These are phyloP conservation scores for Agapornis canus DNA, from an alignment of 2,797 vertebrate species.

Conservation along the genomic window DNA sequence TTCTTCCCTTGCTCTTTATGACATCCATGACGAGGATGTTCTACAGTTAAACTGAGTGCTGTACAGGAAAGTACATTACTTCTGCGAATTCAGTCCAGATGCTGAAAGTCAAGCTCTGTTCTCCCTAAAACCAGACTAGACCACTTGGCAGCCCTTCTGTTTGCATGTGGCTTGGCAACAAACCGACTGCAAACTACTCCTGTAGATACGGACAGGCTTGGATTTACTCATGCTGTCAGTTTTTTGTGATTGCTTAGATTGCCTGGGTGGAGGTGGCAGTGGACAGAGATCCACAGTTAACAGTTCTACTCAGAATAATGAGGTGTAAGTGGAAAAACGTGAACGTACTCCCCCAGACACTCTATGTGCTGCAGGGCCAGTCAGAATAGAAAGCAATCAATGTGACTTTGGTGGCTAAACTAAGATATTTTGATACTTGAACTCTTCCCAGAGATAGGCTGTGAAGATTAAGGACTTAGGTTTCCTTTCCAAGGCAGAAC, in stretches of 20 bases:
- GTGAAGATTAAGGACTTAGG: background rate
- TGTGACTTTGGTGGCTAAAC: background rate
- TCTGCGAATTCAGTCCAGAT: background rate
- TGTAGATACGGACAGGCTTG: background rate
- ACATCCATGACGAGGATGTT: background rate
- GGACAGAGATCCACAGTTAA: background rate
- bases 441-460: background rate
- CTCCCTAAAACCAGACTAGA: background rate
- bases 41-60: background rate
- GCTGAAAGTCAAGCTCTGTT: background rate
- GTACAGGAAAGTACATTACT: background rate
- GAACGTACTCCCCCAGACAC: fast-evolving
- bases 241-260: background rate
- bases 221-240: fast-evolving
- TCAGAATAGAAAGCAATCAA: background rate
- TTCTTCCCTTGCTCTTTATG: background rate
- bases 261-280: background rate
- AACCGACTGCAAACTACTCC: background rate
- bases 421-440: background rate
- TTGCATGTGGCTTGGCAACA: slow-evolving; percentile 7
- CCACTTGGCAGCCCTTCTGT: background rate
- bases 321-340: background rate
- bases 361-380: background rate
- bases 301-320: background rate
- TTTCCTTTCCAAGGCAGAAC: background rate